Percentiles rank a stretch among this genome's conserved stretches.
phyloP scores from a whole-genome alignment of 64 coral and sea anemone species.

The Astreopora myriophthalma region DNA sequence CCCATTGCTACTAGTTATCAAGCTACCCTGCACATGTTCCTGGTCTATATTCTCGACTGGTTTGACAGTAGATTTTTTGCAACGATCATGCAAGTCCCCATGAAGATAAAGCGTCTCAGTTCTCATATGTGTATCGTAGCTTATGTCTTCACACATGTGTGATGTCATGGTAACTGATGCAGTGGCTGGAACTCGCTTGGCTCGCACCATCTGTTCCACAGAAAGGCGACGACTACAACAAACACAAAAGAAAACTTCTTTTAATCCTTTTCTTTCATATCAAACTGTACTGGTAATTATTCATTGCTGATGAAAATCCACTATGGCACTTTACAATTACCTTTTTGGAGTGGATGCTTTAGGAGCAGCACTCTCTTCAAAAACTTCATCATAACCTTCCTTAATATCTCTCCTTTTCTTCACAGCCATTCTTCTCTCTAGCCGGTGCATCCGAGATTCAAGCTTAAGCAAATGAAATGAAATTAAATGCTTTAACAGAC shows the following conservation, averaged over 20 bases:
- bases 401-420: slow-evolving; percentile 80
- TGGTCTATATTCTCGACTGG: neutral
- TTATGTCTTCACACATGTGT: slow-evolving; percentile 73
- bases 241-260: neutral
- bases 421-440: slow-evolving; percentile 94
- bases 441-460: slow-evolving; percentile 90
- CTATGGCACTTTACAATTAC: slow-evolving; percentile 41
- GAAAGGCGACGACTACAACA: slow-evolving; percentile 76
- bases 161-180: slow-evolving; percentile 91
- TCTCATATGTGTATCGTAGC: slow-evolving; percentile 88
- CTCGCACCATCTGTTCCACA: slow-evolving; percentile 88
- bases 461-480: slow-evolving; percentile 39
- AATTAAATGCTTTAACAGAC: too few species aligned
- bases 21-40: slow-evolving; percentile 5
- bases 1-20: neutral
- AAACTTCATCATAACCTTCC: slow-evolving; percentile 52
- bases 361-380: slow-evolving; percentile 4
- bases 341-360: slow-evolving; percentile 72
- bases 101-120: slow-evolving; percentile 92
- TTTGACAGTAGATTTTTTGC: neutral
- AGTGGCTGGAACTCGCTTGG: slow-evolving; percentile 88
- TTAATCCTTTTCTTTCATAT: neutral
- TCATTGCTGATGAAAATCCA: neutral
- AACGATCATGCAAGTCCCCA: neutral
- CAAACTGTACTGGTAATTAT: too few species aligned